phyloP scores from a whole-genome alignment of 92 coral and sea anemone species.

The Parazoanthus atlanticus region DNA sequence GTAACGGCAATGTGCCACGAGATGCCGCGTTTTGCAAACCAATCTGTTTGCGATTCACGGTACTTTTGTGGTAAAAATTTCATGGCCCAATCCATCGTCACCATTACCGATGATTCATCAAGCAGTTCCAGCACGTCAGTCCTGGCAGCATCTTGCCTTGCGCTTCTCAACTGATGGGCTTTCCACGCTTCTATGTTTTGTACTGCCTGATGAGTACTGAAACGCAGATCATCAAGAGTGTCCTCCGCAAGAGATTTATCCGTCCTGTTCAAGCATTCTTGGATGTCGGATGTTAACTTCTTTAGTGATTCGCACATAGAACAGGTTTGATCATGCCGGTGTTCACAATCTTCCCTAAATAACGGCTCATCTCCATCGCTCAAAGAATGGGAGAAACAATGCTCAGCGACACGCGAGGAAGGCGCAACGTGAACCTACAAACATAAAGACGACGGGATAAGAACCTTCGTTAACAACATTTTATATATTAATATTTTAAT shows the following conservation, averaged over 20 bases:
- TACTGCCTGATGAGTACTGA: constrained; percentile 33
- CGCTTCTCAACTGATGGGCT: constrained; percentile 31
- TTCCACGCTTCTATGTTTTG: constrained; percentile 32
- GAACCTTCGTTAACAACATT: neutral
- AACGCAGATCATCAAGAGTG: constrained; percentile 14
- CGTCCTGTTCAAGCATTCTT: constrained; percentile 11
- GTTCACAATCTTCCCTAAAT: constrained; percentile 8
- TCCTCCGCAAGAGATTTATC: constrained; percentile 4
- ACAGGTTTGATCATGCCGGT: constrained; percentile 15
- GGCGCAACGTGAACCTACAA: constrained; percentile 40
- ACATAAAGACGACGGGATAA: neutral
- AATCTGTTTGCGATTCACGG: constrained; percentile 41
- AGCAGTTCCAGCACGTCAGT: constrained; percentile 28
- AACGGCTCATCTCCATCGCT: constrained; percentile 25
- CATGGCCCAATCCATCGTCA: constrained; percentile 36
- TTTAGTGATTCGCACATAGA: constrained; percentile 21
- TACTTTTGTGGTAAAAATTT: constrained; percentile 23
- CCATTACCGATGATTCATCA: constrained; percentile 20
- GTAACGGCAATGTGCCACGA: constrained; percentile 21
- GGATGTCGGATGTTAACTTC: constrained; percentile 13
- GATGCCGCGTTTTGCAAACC: constrained; percentile 40
- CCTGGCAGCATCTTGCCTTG: constrained; percentile 43
- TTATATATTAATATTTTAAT: neutral
- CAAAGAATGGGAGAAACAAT: constrained; percentile 26
- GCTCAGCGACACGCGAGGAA: constrained; percentile 31